phyloP scores from a whole-genome alignment of 2,797 vertebrate species.

The Neopelma chrysocephalum region DNA sequence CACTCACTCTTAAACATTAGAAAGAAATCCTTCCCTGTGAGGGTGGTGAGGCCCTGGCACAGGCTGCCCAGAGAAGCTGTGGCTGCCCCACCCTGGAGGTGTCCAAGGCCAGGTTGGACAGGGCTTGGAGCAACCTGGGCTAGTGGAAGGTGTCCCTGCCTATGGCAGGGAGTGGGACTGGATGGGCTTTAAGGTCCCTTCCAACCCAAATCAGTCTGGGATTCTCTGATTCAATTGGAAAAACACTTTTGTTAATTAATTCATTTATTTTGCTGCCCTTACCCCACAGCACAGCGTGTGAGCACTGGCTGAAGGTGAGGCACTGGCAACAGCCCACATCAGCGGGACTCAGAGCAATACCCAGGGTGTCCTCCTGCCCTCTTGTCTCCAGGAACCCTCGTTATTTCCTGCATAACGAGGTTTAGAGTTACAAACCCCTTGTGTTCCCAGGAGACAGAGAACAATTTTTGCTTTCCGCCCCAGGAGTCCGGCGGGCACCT shows the following conservation, averaged over 20 bases:
- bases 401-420: neutral
- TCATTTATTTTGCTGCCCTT: neutral
- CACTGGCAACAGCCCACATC: neutral
- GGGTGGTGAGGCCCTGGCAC: neutral
- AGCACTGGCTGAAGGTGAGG: neutral
- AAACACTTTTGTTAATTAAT: neutral
- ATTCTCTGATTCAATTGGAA: neutral
- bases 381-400: neutral
- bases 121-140: neutral
- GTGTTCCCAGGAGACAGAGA: no score
- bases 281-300: neutral
- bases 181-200: rapidly evolving
- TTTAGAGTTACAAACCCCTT: neutral
- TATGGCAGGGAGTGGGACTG: neutral
- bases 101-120: no score
- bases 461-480: no score
- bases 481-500: no score
- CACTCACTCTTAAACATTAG: neutral
- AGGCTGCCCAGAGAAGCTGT: neutral
- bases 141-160: neutral
- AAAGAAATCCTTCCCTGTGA: neutral
- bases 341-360: neutral
- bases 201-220: neutral
- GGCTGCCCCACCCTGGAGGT: neutral
- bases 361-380: neutral